phyloP scores from a whole-genome alignment of 2,797 vertebrate genomes.

The Botia almorhae region DNA sequence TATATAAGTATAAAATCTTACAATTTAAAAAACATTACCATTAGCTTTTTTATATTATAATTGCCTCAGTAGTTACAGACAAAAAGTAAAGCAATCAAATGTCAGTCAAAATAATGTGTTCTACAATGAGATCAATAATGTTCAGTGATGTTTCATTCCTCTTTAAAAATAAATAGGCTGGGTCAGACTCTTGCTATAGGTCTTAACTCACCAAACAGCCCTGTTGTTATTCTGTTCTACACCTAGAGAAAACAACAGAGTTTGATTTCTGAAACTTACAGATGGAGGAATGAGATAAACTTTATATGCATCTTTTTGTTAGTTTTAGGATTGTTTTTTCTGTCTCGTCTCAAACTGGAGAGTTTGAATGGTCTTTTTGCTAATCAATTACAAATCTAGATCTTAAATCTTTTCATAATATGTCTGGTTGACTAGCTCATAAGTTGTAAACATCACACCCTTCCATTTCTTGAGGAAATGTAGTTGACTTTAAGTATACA shows the following conservation, averaged over 20 bases:
- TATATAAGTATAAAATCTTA: no score
- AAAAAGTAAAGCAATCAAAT: neutral
- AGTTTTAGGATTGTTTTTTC: neutral
- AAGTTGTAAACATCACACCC: constrained; percentile 31
- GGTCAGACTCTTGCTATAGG: neutral
- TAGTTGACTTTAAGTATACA: constrained; percentile 84
- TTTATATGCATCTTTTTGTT: neutral
- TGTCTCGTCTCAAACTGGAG: neutral
- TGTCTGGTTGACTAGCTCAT: no score
- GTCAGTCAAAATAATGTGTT: no score
- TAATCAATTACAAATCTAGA: neutral
- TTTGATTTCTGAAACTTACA: neutral
- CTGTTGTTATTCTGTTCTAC: neutral
- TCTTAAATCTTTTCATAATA: neutral
- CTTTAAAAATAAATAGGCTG: constrained; percentile 11
- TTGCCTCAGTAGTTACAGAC: neutral
- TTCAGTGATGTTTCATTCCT: neutral
- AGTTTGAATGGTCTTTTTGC: neutral
- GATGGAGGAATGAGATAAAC: neutral
- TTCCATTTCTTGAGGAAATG: constrained; percentile 76
- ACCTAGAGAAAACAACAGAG: neutral
- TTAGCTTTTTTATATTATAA: neutral
- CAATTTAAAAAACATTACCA: no score
- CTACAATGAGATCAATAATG: constrained; percentile 6
- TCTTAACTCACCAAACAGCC: neutral